Conservation (phyloP, 1,140 invertebrate genomes). For the Trichonephila clavata region DNA sequence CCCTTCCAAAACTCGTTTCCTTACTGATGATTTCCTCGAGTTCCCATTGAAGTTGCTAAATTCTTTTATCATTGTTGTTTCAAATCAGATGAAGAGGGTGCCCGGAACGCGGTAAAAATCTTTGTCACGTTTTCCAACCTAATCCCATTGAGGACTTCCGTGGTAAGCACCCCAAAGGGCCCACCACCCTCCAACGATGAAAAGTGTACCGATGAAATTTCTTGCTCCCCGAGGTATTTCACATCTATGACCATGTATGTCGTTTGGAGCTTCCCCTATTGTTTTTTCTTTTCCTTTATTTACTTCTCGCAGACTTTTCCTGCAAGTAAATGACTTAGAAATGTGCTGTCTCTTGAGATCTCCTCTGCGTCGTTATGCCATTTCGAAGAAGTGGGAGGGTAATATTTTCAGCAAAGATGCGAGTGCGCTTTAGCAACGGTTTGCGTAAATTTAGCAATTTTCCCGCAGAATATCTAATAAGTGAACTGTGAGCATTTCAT, state of each 20-base stretch:
- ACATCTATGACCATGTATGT: constrained; percentile 27
- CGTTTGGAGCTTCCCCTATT: not conserved
- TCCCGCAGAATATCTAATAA: not conserved
- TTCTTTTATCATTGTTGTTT: constrained; percentile 75
- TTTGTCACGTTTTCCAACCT: constrained; percentile 69
- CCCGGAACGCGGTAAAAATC: constrained; percentile 63
- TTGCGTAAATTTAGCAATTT: constrained; percentile 34
- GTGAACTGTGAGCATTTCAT: not conserved
- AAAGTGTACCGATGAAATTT: constrained; percentile 43
- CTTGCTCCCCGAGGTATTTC: constrained; percentile 50
- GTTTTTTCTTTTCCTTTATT: not conserved
- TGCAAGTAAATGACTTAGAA: constrained; percentile 58
- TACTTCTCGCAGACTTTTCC: not conserved
- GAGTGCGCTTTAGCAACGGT: not conserved
- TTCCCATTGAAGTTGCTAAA: constrained; percentile 75
- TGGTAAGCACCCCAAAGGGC: constrained; percentile 59
- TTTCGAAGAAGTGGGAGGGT: not conserved
- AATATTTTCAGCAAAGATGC: not conserved
- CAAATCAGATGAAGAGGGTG: constrained; percentile 73
- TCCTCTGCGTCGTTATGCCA: not conserved
- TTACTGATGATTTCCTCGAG: constrained; percentile 68
- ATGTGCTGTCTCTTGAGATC: constrained; percentile 28
- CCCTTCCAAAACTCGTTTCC: constrained; percentile 54
- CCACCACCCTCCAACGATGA: constrained; percentile 10
- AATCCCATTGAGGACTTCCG: constrained; percentile 71